Conservation (phyloP, 2,113 vertebrate species). For the Corydoras sp. region DNA sequence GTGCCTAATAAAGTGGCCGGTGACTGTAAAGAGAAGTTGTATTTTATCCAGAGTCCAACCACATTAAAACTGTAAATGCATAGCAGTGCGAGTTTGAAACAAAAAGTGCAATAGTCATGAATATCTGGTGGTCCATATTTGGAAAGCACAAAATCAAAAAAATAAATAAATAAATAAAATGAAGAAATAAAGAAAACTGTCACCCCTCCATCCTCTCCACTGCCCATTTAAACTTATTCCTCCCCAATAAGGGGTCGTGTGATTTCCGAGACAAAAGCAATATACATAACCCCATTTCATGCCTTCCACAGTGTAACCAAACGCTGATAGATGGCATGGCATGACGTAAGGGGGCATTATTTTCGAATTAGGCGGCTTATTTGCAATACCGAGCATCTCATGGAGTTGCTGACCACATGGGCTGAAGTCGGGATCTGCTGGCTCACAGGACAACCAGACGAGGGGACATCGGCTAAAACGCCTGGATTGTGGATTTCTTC, state of each 20-base stretch:
- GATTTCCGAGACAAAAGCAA: constrained; percentile 69
- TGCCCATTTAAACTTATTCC: constrained; percentile 37
- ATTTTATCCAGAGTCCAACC: too few species aligned
- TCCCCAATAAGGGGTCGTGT: constrained; percentile 64
- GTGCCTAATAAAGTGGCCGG: too few species aligned
- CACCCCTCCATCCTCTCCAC: background rate
- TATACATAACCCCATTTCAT: constrained; percentile 62
- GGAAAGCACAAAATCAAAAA: too few species aligned
- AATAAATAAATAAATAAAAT: too few species aligned
- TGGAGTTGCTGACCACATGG: constrained; percentile 83
- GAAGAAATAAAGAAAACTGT: background rate
- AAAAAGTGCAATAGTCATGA: too few species aligned
- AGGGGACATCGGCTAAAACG: constrained; percentile 59
- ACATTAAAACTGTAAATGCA: too few species aligned
- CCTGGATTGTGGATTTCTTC: constrained; percentile 36
- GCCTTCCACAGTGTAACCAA: constrained; percentile 63
- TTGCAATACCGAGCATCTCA: constrained; percentile 90
- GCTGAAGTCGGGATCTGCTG: constrained; percentile 56
- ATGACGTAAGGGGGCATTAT: constrained; percentile 80
- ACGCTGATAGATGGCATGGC: constrained; percentile 74
- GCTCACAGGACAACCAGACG: constrained; percentile 62
- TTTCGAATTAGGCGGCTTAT: constrained; percentile 87
- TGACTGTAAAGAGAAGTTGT: too few species aligned
- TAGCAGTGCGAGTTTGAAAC: too few species aligned
- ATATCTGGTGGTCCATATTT: too few species aligned